Evolutionary conservation across 2,888 invertebrate genomes (phyloP).

Genomic region (Drosophila pseudotakahashii): DNA sequence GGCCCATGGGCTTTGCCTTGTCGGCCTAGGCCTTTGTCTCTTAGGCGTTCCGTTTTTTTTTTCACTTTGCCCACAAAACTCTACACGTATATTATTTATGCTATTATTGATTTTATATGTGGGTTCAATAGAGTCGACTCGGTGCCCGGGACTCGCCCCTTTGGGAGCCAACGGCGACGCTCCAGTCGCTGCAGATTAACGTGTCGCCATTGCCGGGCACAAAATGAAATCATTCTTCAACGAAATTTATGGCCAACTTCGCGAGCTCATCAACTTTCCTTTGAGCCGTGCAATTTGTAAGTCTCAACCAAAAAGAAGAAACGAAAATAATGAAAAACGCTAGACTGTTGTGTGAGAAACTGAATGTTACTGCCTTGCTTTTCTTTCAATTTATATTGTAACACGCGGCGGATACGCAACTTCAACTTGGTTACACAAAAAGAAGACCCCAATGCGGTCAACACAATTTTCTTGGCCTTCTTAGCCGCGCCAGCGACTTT

Average conservation of each 20-base stretch:
- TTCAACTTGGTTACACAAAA: conserved; percentile 52
- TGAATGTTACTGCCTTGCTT: conserved; percentile 45
- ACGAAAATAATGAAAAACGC: conserved; percentile 27
- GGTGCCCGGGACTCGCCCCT: conserved; percentile 16
- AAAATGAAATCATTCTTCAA: conserved; percentile 77
- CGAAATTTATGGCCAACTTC: conserved; percentile 62
- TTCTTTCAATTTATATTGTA: conserved; percentile 47
- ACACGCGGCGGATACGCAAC: conserved; percentile 59
- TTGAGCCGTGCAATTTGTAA: conserved; percentile 72
- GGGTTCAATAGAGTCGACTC: conserved; percentile 50
- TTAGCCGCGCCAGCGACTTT: conserved; percentile 29
- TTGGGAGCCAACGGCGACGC: conserved; percentile 13
- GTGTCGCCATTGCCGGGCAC: conserved; percentile 44
- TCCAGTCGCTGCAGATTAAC: conserved; percentile 31
- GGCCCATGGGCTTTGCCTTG: conserved; percentile 65
- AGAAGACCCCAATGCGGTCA: conserved; percentile 62
- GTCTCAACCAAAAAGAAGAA: conserved; percentile 17
- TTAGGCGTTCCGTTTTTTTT: conserved; percentile 23
- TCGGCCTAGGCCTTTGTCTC: conserved; percentile 70
- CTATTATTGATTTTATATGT: conserved; percentile 73
- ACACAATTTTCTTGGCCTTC: conserved; percentile 18
- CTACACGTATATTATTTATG: conserved; percentile 75
- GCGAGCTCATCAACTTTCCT: conserved; percentile 71
- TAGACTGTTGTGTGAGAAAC: conserved; percentile 8
- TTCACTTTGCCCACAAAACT: conserved; percentile 27